Conservation (phyloP, 2,888 invertebrate genomes). For the Buathra laborator region DNA sequence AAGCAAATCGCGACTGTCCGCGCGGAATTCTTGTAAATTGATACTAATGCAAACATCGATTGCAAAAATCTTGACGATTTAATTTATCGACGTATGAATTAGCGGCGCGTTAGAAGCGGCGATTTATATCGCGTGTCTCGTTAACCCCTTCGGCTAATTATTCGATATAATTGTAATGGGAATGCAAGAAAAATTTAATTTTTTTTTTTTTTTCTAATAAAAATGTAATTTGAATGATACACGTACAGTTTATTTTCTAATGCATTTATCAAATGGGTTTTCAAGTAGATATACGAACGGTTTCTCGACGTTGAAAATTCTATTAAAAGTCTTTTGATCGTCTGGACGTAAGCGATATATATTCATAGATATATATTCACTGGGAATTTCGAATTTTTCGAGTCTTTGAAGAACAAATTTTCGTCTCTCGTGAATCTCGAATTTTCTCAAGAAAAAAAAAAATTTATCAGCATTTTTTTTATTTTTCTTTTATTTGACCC, state of each 20-base stretch:
- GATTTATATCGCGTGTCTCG: conserved; percentile 1
- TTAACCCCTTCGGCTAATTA: conserved; percentile 5
- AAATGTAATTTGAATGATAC: neutral
- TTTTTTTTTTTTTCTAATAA: neutral
- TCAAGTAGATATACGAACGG: neutral
- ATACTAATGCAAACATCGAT: conserved; percentile 33
- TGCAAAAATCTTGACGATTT: conserved; percentile 39
- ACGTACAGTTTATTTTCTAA: neutral
- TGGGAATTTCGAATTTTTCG: neutral
- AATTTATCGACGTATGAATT: conserved; percentile 42
- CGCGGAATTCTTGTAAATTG: conserved; percentile 31
- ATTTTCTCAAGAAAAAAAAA: neutral
- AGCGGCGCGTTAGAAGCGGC: conserved; percentile 27
- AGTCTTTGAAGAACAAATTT: neutral
- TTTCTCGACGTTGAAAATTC: neutral
- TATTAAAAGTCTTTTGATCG: too few relatives aligned
- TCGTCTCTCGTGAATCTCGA: neutral
- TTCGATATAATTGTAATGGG: neutral
- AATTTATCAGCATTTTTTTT: too few relatives aligned
- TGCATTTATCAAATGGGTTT: neutral
- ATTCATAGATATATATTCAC: too few relatives aligned
- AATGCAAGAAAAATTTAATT: neutral
- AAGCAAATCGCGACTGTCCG: neutral
- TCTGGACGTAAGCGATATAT: too few relatives aligned
- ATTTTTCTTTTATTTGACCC: too few relatives aligned